Percentiles rank a stretch among this genome's conserved stretches.
These are phyloP conservation scores for Melitaea cinxia DNA, from an alignment of 1,140 invertebrate genomes.

Conservation along the genomic window DNA sequence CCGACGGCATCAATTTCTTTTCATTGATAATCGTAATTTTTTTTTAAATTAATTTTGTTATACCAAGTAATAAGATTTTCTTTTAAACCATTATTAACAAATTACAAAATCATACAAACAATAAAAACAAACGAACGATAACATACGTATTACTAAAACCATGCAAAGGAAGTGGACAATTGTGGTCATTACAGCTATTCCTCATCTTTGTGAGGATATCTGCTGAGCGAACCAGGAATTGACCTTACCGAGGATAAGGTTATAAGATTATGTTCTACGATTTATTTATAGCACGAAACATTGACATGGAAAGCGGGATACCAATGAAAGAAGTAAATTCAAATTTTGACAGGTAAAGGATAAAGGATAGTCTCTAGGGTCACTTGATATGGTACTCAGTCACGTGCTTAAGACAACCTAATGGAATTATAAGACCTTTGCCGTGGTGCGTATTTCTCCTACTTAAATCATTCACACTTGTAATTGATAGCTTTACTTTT, in stretches of 20 bases:
- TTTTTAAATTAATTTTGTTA: too few relatives aligned
- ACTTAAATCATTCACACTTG: too few relatives aligned
- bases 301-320: background rate
- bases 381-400: too few relatives aligned
- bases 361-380: too few relatives aligned
- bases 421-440: too few relatives aligned
- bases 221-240: conserved; percentile 7
- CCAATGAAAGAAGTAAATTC: background rate
- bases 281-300: conserved; percentile 2
- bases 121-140: background rate
- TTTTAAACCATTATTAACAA: background rate
- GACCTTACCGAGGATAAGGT: conserved; percentile 27
- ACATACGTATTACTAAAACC: conserved; percentile 16
- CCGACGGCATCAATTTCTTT: too few relatives aligned
- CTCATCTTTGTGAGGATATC: conserved; percentile 25
- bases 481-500: too few relatives aligned
- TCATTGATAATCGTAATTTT: too few relatives aligned
- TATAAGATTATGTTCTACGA: too few relatives aligned
- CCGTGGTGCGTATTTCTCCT: too few relatives aligned
- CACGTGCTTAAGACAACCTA: too few relatives aligned
- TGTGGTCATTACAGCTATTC: conserved; percentile 31
- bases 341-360: too few relatives aligned
- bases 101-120: background rate
- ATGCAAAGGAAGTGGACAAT: conserved; percentile 33
- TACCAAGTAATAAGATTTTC: background rate